Evolutionary conservation across 2,113 vertebrate genomes (phyloP).

Genomic region (Arvicanthis niloticus): DNA sequence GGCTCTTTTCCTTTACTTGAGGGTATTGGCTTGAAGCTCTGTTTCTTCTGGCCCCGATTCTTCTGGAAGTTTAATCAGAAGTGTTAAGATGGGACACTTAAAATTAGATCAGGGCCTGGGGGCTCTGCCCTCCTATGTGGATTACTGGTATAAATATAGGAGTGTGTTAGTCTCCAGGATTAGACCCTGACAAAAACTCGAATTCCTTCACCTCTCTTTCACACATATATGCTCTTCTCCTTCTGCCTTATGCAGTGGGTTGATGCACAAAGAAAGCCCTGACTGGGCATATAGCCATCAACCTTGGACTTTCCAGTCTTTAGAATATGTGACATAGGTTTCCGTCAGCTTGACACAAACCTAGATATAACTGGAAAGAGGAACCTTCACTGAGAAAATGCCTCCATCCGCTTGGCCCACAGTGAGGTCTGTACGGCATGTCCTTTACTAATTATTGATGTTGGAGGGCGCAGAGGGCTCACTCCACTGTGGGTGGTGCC

Average conservation of each 20-base stretch:
- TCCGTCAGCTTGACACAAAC: background rate
- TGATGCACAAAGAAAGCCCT: background rate
- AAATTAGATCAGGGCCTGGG: background rate
- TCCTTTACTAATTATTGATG: background rate
- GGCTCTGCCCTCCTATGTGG: background rate
- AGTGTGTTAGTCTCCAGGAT: background rate
- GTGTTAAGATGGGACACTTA: background rate
- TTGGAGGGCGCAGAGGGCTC: background rate
- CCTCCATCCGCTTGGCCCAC: background rate
- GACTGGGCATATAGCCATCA: background rate
- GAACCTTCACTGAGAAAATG: background rate
- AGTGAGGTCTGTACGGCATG: background rate
- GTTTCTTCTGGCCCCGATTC: background rate
- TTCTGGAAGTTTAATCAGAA: background rate
- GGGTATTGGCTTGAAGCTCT: conserved; percentile 40
- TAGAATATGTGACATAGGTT: background rate
- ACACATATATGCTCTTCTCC: too few species aligned
- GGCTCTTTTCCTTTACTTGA: conserved; percentile 31
- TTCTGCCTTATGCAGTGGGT: background rate
- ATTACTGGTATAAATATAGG: background rate
- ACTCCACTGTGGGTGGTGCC: background rate
- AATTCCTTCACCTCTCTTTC: background rate
- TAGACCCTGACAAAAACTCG: background rate
- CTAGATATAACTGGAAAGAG: background rate
- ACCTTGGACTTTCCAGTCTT: background rate